These are phyloP conservation scores for Papilio elwesi DNA, from an alignment of 2,888 invertebrate genomes.

Conservation along the genomic window DNA sequence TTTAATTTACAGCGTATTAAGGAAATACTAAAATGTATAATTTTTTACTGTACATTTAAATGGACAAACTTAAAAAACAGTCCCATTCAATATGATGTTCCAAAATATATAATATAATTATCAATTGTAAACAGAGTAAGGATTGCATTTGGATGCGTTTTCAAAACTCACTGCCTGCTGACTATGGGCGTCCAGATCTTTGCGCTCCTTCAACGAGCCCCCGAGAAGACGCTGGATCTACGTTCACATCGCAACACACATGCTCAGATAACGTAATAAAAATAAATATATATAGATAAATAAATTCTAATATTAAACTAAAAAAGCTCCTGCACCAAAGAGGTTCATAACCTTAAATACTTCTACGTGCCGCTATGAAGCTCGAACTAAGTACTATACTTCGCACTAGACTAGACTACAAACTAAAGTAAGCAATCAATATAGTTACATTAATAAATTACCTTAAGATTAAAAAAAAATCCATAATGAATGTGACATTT, in stretches of 20 bases:
- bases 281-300: conserved; percentile 52
- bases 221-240: conserved; percentile 91
- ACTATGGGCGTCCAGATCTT: conserved; percentile 87
- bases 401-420: not conserved
- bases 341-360: conserved; percentile 51
- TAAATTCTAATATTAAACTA: conserved; percentile 42
- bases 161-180: conserved; percentile 87
- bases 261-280: conserved; percentile 60
- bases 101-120: conserved; percentile 40
- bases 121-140: not conserved
- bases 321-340: conserved; percentile 42
- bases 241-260: conserved; percentile 62
- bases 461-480: too few relatives aligned
- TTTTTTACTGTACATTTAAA: not conserved
- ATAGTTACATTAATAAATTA: too few relatives aligned
- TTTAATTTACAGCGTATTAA: too few relatives aligned
- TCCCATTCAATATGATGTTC: conserved; percentile 21
- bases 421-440: too few relatives aligned
- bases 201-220: conserved; percentile 86
- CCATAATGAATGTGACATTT: too few relatives aligned
- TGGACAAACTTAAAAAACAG: not conserved
- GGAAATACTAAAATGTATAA: too few relatives aligned
- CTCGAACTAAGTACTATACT: not conserved
- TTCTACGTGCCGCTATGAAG: conserved; percentile 47
- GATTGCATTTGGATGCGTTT: conserved; percentile 16